phyloP scores from a whole-genome alignment of 2,797 vertebrate genomes.

The Lemur catta region DNA sequence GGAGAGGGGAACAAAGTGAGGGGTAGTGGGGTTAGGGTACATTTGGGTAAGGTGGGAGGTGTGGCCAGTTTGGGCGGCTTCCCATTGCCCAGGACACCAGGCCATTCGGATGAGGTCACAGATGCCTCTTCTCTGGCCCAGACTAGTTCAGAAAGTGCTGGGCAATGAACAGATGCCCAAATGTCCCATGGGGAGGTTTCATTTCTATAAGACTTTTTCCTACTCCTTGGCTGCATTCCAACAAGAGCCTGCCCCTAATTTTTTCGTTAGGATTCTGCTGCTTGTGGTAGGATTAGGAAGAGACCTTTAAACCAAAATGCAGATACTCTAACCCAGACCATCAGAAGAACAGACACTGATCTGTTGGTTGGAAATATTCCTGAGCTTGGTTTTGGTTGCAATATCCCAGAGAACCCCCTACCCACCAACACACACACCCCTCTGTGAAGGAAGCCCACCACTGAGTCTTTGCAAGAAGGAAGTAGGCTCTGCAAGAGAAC shows the following conservation, averaged over 20 bases:
- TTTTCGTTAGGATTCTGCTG: neutral
- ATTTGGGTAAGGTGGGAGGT: neutral
- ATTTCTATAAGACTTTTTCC: neutral
- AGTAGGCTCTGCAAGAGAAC: neutral
- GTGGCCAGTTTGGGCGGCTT: neutral
- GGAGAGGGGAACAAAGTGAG: neutral
- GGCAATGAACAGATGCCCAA: neutral
- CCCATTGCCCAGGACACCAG: neutral
- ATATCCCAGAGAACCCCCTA: neutral
- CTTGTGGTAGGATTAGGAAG: neutral
- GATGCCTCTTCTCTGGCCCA: neutral
- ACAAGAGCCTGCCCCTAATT: neutral
- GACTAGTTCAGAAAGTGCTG: neutral
- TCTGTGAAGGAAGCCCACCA: neutral
- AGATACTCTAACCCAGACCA: neutral
- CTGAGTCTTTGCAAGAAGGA: neutral
- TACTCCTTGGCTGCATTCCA: neutral
- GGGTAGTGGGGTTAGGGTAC: neutral
- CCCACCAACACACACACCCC: fast-evolving
- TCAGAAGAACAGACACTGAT: neutral
- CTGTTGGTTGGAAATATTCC: neutral
- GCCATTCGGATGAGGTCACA: neutral
- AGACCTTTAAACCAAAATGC: neutral
- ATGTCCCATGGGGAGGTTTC: neutral
- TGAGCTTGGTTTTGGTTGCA: neutral